Evolutionary conservation across 1,140 invertebrate genomes (phyloP).

Genomic region (Leptinotarsa defecta): DNA sequence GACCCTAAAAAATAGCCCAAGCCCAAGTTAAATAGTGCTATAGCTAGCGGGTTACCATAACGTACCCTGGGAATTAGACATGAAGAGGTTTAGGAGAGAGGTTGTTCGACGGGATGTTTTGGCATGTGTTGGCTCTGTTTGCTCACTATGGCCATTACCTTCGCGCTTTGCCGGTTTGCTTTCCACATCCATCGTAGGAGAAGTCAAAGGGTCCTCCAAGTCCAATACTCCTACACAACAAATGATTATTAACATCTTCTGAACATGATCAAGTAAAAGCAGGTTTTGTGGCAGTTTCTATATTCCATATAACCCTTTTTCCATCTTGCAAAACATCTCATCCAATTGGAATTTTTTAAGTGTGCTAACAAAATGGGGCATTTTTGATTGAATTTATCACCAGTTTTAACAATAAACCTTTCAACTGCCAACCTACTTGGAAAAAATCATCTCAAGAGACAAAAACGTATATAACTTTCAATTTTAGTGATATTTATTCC

Average conservation of each 20-base stretch:
- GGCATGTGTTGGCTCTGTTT: slow-evolving; percentile 58
- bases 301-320: too few species aligned
- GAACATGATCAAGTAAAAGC: not conserved
- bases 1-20: slow-evolving; percentile 57
- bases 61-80: slow-evolving; percentile 90
- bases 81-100: slow-evolving; percentile 91
- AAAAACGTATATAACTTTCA: too few species aligned
- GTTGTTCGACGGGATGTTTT: slow-evolving; percentile 89
- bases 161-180: slow-evolving; percentile 58
- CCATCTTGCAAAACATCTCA: too few species aligned
- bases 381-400: too few species aligned
- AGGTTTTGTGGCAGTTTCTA: too few species aligned
- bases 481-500: too few species aligned
- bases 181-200: slow-evolving; percentile 46
- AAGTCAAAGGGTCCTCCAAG: slow-evolving; percentile 59
- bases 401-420: too few species aligned
- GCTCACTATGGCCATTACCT: slow-evolving; percentile 60
- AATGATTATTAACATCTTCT: too few species aligned
- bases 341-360: too few species aligned
- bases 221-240: slow-evolving; percentile 49
- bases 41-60: slow-evolving; percentile 40
- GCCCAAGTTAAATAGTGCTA: slow-evolving; percentile 41
- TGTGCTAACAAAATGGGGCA: too few species aligned
- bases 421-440: too few species aligned
- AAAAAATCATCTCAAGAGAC: too few species aligned